Base-by-base conservation (phyloP, 2,797 vertebrate genomes). In the Vespertilio murinus region DNA sequence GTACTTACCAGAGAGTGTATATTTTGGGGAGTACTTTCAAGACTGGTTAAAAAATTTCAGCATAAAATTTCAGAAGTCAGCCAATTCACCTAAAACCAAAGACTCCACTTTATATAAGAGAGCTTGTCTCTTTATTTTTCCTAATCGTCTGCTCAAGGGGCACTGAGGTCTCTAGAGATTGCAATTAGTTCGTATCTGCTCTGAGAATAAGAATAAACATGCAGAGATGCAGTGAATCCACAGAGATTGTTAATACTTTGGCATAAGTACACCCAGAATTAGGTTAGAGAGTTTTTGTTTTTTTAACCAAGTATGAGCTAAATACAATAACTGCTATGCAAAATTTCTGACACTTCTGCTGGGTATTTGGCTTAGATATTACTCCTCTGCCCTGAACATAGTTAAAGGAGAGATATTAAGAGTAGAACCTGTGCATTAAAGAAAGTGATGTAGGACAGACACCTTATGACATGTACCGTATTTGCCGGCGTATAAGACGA, bases 161-260 rank as follows among this genome's bases (percentile, higher is more conserved):
- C 18, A 42, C 22, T n/a, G 22, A 78, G 0, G 5, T 35, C 38
- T 67, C 64, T 38, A 11, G 47, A 17, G 52, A 67, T 40, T 69
- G 8, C 33, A 83, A 22, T 47, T 17, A 59, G 10, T 8, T 23
- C 25, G 8, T 4, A 83, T 56, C 45, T 88, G 2, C 64, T 87
- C 69, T 87, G 45, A 73, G 42, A 78, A 40, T 83, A 59, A 82
- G 11, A 78, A 30, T 65, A 59, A 81, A 73, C 11, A 90, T 33
- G 14, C 47, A 5, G 7, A 35, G 45, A 83, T 47, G 4, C 12
- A 59, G 28, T 20, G 81, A 73, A 88, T 65, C 22, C 54, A 65
- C 28, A 71, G 35, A 90, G 25, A 70, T 10, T 38, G 8, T 56
- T 65, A 61, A 82, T 45, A 78, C 6, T 30, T 54, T 64, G 14